These are phyloP conservation scores for Alentia gelatinosa DNA, from an alignment of 2,888 invertebrate genomes.

Conservation along the genomic window DNA sequence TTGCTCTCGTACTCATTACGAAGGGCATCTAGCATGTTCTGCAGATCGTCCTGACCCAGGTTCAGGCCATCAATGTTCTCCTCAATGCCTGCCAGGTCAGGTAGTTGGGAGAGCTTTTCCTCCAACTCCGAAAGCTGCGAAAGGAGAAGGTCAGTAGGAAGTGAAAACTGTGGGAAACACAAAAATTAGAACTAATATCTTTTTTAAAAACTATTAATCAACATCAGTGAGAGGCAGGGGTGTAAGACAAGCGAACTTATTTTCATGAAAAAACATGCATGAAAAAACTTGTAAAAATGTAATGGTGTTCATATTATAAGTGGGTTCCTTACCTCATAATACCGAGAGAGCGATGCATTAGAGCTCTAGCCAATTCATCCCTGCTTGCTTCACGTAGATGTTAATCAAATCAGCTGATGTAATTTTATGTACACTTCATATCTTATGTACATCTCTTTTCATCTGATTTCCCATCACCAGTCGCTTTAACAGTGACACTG, in stretches of 20 bases:
- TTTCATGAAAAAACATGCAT: not conserved
- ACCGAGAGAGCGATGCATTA: not conserved
- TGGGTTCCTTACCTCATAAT: not conserved
- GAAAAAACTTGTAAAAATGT: constrained; percentile 10
- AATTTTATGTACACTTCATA: not conserved
- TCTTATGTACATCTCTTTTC: constrained; percentile 1
- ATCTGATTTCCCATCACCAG: not conserved
- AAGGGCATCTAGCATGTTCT: constrained; percentile 1
- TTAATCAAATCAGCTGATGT: constrained; percentile 23
- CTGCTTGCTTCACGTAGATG: not conserved
- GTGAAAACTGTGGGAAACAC: constrained; percentile 11
- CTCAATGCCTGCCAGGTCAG: constrained; percentile 14
- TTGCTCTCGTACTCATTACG: constrained; percentile 32
- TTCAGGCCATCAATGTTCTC: constrained; percentile 27
- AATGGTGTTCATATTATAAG: not conserved
- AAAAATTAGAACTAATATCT: constrained; percentile 12
- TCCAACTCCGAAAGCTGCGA: constrained; percentile 39
- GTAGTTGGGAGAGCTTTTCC: constrained; percentile 34
- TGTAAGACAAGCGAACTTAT: constrained; percentile 29
- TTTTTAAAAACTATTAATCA: constrained; percentile 16
- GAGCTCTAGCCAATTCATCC: constrained; percentile 41
- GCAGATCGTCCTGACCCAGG: not conserved
- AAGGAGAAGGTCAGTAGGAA: constrained; percentile 11
- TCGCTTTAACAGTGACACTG: not conserved
- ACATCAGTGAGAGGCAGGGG: constrained; percentile 23